These are phyloP conservation scores for Vicugna pacos DNA, from an alignment of 2,113 vertebrate genomes.

Conservation along the genomic window DNA sequence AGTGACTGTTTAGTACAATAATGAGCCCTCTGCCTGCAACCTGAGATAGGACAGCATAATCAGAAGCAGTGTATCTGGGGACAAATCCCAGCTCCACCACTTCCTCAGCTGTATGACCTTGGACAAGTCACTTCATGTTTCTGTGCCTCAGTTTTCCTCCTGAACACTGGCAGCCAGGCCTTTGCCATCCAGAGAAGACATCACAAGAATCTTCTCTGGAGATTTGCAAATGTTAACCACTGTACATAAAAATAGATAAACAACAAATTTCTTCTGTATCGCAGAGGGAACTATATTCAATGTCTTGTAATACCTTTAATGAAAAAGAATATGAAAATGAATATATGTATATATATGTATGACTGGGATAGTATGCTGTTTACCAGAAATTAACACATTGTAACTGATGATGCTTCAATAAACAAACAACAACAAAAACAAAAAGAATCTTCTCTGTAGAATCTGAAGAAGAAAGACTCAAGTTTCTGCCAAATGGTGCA, in stretches of 20 bases:
- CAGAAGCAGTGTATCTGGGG: neutral
- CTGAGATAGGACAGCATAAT: neutral
- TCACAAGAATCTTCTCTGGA: neutral
- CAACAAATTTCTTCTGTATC: no score
- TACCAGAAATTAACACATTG: no score
- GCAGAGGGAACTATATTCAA: no score
- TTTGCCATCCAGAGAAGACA: neutral
- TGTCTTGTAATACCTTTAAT: no score
- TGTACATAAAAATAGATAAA: no score
- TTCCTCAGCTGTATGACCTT: neutral
- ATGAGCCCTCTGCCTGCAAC: fast-evolving
- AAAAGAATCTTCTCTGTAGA: neutral
- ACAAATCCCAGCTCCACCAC: neutral
- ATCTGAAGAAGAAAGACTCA: neutral
- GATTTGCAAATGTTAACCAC: no score
- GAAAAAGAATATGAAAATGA: no score
- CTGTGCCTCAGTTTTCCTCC: neutral
- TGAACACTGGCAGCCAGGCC: neutral
- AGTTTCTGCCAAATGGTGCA: neutral
- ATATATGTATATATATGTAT: no score
- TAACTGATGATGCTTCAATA: no score
- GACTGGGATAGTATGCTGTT: no score
- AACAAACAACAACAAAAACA: no score
- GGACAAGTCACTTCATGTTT: neutral
- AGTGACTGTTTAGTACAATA: neutral